These are phyloP conservation scores for Malacoraja senta DNA, from an alignment of 2,797 vertebrate species.

Conservation along the genomic window DNA sequence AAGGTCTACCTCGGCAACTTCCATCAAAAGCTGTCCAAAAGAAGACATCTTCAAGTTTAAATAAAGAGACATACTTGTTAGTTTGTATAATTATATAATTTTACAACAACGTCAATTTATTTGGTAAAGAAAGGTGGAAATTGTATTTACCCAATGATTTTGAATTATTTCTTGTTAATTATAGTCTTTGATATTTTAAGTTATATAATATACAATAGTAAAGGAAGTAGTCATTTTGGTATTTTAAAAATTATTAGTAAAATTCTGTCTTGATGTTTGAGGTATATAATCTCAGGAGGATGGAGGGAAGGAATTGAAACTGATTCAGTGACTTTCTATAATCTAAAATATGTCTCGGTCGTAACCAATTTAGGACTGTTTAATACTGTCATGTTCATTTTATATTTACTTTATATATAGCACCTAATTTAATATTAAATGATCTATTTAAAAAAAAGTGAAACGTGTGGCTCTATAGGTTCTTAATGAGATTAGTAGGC, in stretches of 20 bases:
- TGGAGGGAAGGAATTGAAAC: background rate
- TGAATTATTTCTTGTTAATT: slow-evolving; percentile 1
- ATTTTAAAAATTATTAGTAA: background rate
- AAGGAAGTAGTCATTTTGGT: background rate
- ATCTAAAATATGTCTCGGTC: background rate
- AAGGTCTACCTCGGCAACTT: background rate
- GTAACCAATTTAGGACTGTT: background rate
- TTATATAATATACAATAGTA: background rate
- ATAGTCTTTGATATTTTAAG: background rate
- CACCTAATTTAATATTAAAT: background rate
- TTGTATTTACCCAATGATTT: background rate
- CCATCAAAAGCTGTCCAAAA: background rate
- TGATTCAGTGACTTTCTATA: background rate
- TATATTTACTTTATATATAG: background rate
- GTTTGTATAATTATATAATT: background rate
- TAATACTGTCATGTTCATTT: background rate
- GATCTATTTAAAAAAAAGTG: background rate
- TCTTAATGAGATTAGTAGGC: slow-evolving; percentile 19
- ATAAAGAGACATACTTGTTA: background rate
- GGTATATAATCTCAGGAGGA: background rate
- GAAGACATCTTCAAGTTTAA: background rate
- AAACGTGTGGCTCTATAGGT: background rate
- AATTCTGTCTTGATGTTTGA: background rate
- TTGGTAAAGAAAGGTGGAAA: background rate
- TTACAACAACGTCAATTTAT: background rate